Base-by-base conservation (phyloP, 1,140 invertebrate species). In the Chrysoperla carnea region DNA sequence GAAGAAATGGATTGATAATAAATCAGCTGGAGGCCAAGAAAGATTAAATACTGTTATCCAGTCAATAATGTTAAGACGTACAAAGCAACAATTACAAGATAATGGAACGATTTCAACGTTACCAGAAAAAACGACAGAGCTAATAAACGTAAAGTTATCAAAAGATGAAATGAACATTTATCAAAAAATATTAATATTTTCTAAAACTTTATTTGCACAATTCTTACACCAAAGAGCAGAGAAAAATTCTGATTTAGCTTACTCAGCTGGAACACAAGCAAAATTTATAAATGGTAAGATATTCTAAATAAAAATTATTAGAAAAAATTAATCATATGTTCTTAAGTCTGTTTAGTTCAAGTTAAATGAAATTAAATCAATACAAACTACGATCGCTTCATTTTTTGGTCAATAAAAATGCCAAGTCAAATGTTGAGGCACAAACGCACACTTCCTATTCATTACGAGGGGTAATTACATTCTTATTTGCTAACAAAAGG, bases 11-110 rank as follows among this genome's bases (percentile, higher is more conserved):
- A 74, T 83, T 0, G 79, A 84, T 45, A 81, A 81, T 55, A 85
- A 84, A 54, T 77, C 68, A 49, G 61, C 67, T 7, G 76, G 77
- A 28, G 82, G 81, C 1, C 69, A 70, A 42, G 71, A 81, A 49
- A 62, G 88, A 27, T 61, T 94, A 4, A 75, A 78, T 46, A 78
- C 78, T 0, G 64, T 94, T 0, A 77, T 90, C 52, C 84, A 85
- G 46, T 76, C 75, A 3, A 53, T 94, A 0, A 72, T 94, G 68
- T 61, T 96, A 38, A 64, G 90, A 8, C 67, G 90, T 41, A 92
- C 86, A 1, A 95, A 94, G 61, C 63, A 64, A 35, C 78, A 90
- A 55, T 63, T 86, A 15, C 73, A 78, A 45, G 56, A 67, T 29
- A 61, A 65, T 15, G 73, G 75, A 1, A 56, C 58, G 7, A 49